Evolutionary conservation across 2,113 vertebrate species (phyloP), one percentile per base, ranked within the genome.

Genomic region (Acinonyx jubatus): DNA sequence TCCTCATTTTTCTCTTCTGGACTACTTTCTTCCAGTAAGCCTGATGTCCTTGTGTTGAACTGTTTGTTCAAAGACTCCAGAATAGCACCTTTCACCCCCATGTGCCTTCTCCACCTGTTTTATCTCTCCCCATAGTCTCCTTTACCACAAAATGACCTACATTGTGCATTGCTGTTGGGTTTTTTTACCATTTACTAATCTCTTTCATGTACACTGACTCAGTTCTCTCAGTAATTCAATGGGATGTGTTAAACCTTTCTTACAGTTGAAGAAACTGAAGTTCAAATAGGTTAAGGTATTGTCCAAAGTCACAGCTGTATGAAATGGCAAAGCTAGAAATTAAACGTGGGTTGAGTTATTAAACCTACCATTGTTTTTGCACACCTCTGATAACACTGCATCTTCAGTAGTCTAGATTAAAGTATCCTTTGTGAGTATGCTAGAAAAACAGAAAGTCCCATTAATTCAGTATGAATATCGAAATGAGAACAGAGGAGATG

Each of bases 391-490:
- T 96, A 81, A 80, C 66, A 45, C 85, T 89, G 80, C 55, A 89
- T 13, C 38, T 95, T 89, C 95, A 41, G 45, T 74, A 23, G 29
- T 41, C 63, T 79, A 87, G 38, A 16, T 78, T 84, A 89, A 90
- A 74, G 33, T 45, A 38, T 78, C 79, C 63, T 68, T 61, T 55
- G 21, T 84, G n/a, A 73, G 31, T 36, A n/a, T 89, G 63, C 69
- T 57, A 88, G 87, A 87, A 93, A 94, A 66, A 84, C 21, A 82
- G 68, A 52, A 95, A 88, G 82, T 57, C 50, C 21, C n/a, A 85
- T 29, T 50, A 94, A 92, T 33, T 92, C 71, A 41, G 12, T 36
- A 84, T 81, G 38, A 92, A 31, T 89, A 82, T 81, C 83, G 29
- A 45, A 94, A 80, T 38, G 48, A 81, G 89, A 92, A 94, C 21